Evolutionary conservation across 2,113 vertebrate species (phyloP).

Genomic region (Periophthalmus modestus): DNA sequence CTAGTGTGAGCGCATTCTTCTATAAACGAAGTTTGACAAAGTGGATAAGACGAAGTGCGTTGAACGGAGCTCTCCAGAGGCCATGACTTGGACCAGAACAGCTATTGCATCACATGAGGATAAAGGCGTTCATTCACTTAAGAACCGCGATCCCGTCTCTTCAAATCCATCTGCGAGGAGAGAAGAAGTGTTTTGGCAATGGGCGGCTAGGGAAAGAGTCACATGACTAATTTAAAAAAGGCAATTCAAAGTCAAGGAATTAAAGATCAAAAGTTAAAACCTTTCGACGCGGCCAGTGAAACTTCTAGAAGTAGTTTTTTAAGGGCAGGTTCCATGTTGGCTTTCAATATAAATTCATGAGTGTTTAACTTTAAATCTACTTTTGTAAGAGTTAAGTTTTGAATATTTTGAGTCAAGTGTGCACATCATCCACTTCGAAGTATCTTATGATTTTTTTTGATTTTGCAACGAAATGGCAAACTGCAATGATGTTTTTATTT

Average conservation of each 20-base stretch:
- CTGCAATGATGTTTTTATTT: not conserved
- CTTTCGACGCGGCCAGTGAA: not conserved
- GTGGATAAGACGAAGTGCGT: not conserved
- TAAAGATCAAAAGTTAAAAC: not conserved
- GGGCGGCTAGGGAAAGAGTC: not conserved
- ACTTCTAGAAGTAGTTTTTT: not conserved
- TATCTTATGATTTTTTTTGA: not conserved
- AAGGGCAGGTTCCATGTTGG: not conserved
- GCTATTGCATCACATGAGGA: slow-evolving; percentile 2
- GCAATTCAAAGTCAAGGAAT: not conserved
- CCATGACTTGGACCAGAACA: slow-evolving; percentile 2
- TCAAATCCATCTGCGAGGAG: slow-evolving; percentile 13
- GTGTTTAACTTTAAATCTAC: not conserved
- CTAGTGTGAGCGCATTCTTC: not conserved
- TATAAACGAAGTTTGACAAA: slow-evolving; percentile 3
- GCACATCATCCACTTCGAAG: not conserved
- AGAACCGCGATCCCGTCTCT: not conserved
- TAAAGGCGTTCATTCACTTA: not conserved
- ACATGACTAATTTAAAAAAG: slow-evolving; percentile 7
- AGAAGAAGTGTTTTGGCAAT: not conserved
- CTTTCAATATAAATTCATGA: not conserved
- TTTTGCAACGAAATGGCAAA: not conserved
- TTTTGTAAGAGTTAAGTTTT: not conserved
- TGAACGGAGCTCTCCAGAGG: not conserved
- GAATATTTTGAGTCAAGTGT: not conserved